Evolutionary conservation across 2,113 vertebrate species (phyloP).

Genomic region (Chloebia gouldiae): DNA sequence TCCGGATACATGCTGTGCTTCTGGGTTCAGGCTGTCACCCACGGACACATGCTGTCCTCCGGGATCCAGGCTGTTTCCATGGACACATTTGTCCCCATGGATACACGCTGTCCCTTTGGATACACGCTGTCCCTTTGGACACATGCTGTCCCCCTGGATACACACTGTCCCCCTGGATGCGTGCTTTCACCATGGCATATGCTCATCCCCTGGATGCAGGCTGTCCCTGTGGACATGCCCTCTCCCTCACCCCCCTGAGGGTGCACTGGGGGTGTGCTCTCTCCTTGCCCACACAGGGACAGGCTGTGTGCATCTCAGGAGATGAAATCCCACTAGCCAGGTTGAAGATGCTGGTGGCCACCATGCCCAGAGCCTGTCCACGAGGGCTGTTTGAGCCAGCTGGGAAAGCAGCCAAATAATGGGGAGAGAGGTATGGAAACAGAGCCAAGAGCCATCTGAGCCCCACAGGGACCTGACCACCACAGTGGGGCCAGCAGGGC

Average conservation of each 20-base stretch:
- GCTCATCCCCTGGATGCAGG: not conserved
- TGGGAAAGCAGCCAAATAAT: not conserved
- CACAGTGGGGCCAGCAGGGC: not conserved
- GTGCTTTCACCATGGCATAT: accelerated
- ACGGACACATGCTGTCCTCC: not conserved
- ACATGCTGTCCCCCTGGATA: accelerated
- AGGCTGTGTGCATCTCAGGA: not conserved
- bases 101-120: not conserved
- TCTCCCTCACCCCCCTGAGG: not conserved
- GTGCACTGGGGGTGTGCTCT: not conserved
- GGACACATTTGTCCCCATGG: not conserved
- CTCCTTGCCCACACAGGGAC: not conserved
- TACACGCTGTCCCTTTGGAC: not conserved
- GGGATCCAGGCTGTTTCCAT: not conserved
- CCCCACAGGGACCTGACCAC: not conserved
- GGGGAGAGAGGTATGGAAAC: not conserved
- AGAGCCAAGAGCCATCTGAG: not conserved
- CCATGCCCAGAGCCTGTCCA: not conserved
- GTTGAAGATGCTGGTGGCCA: not conserved
- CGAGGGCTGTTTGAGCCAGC: not conserved
- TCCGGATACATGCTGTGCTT: not conserved
- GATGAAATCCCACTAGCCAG: not conserved
- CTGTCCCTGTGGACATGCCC: not conserved
- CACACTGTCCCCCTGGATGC: accelerated
- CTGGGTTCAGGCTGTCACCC: not conserved